Evolutionary conservation across 2,888 invertebrate genomes (phyloP), one percentile per base, ranked within the genome.

Genomic region (Brenthis hecate): DNA sequence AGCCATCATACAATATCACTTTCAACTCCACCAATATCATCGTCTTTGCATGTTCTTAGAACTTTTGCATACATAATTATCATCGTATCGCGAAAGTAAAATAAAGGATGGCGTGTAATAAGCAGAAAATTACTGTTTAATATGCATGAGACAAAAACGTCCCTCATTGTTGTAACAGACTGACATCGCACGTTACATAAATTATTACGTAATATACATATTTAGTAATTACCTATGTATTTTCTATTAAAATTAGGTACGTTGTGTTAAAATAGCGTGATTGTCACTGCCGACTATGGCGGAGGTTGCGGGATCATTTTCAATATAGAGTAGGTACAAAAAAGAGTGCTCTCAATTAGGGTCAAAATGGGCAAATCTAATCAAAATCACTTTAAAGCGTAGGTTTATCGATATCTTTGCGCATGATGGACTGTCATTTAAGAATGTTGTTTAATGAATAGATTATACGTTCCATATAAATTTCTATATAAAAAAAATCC

Each of bases 81-180:
- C 19, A 43, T 14, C 13, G 51, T 43, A 43, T 23, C 13, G 51
- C 36, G 62, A 53, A 54, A 62, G 53, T 53, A 62, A 53, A 62
- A 53, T 53, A 54, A 53, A 36, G 32, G 13, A 62, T 54, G 53
- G 62, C 16, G 36, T 43, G 54, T 62, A 62, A 54, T 54, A 53
- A 43, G 62, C 62, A 62, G 62, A 62, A 54, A 62, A 62, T 62
- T 36, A 54, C 23, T 36, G 4, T 19, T 62, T 36, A 62, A 43
- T 62, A 62, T 62, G 43, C 36, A 62, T 54, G 62, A 62, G 53
- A 54, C 43, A 54, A 62, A 62, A 62, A 53, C 51, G 62, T 62
- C 19, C 53, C 36, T 62, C 51, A 36, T 43, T 54, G 36, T 53
- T 43, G 62, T 43, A 54, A 53, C 43, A 62, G 14, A 53, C 53